phyloP scores from a whole-genome alignment of 2,888 invertebrate genomes.

The Enchytraeus crypticus region DNA sequence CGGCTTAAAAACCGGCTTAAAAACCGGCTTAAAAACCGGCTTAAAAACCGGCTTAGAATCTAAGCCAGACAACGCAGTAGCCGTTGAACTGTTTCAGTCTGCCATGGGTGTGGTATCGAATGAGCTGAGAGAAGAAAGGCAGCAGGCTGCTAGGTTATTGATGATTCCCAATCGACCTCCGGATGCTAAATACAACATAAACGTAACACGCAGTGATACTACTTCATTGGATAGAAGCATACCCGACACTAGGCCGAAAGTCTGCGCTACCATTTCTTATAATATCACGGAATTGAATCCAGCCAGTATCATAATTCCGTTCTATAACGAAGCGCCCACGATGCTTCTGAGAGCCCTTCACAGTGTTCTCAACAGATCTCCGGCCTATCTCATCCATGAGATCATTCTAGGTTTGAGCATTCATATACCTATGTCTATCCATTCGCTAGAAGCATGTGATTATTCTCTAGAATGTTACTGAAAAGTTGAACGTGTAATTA shows the following conservation, averaged over 20 bases:
- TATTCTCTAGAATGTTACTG: no score
- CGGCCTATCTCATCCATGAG: constrained; percentile 21
- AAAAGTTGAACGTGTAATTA: no score
- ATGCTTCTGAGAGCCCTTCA: constrained; percentile 32
- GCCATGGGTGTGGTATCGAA: not conserved
- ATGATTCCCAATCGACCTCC: constrained; percentile 7
- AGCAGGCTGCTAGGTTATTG: constrained; percentile 3
- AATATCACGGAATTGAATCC: constrained; percentile 15
- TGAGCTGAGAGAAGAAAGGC: not conserved
- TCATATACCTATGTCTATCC: not conserved
- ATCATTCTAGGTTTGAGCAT: constrained; percentile 13
- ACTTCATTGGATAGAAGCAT: constrained; percentile 26
- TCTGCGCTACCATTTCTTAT: constrained; percentile 18
- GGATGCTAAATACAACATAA: constrained; percentile 22
- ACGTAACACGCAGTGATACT: constrained; percentile 26
- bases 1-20: no score
- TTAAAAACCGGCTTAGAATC: not conserved
- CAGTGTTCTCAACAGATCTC: constrained; percentile 24
- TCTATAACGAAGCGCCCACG: constrained; percentile 25
- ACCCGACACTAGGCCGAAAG: constrained; percentile 24
- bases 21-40: no score
- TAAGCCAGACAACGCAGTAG: not conserved
- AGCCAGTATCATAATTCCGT: constrained; percentile 25
- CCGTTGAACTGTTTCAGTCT: no score
- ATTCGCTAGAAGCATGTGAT: no score